Conservation (phyloP, 2,797 vertebrate species). For the Jordanella pulchra region DNA sequence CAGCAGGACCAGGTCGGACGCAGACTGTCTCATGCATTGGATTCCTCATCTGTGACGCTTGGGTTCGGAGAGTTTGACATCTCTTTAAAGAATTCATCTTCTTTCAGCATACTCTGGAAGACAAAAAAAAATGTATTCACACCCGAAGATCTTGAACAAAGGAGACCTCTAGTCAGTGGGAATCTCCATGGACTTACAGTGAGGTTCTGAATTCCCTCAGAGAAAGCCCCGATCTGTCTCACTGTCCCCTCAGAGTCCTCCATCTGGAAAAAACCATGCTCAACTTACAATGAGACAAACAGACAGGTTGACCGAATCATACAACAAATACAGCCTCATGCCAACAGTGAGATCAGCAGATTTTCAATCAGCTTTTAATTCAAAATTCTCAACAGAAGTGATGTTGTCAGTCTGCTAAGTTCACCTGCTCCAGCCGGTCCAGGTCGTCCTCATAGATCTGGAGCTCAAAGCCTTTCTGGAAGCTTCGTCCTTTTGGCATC, state of each 20-base stretch:
- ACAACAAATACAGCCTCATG: neutral
- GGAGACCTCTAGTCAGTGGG: neutral
- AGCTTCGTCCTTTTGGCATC: slow-evolving; percentile 84
- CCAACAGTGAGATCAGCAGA: neutral
- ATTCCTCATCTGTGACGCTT: slow-evolving; percentile 92
- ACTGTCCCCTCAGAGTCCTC: slow-evolving; percentile 99
- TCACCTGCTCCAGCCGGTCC: slow-evolving; percentile 92
- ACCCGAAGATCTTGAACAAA: neutral
- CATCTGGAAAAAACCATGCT: slow-evolving; percentile 82
- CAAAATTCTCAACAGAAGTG: neutral
- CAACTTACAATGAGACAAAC: neutral
- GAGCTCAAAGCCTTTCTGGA: slow-evolving; percentile 90
- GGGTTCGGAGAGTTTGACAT: slow-evolving; percentile 86
- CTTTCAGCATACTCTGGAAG: slow-evolving; percentile 94
- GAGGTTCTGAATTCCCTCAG: slow-evolving; percentile 97
- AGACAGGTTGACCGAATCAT: neutral
- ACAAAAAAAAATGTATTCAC: neutral
- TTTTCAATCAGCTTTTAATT: neutral
- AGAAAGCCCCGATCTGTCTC: slow-evolving; percentile 96
- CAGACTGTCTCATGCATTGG: slow-evolving; percentile 83
- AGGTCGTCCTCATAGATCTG: slow-evolving; percentile 92
- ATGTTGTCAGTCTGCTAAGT: neutral
- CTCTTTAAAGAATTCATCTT: slow-evolving; percentile 95
- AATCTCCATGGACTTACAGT: slow-evolving; percentile 80
- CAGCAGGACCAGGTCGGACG: slow-evolving; percentile 63